phyloP scores from a whole-genome alignment of 1,140 invertebrate genomes.

The Luehdorfia chinensis region DNA sequence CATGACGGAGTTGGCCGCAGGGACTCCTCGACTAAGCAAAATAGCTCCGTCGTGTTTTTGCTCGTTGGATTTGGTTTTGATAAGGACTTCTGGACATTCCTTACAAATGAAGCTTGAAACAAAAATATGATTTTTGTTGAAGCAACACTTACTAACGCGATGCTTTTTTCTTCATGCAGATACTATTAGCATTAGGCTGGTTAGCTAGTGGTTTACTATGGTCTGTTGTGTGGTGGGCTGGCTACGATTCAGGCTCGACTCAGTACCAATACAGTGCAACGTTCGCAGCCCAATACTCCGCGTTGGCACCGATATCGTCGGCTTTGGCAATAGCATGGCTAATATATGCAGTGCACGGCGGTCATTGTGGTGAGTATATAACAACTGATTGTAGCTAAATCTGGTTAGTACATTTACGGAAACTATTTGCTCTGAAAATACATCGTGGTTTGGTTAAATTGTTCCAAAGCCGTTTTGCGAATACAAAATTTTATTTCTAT shows the following conservation, averaged over 20 bases:
- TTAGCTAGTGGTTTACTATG: constrained; percentile 70
- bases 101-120: no score
- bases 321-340: constrained; percentile 81
- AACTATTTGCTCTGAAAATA: constrained; percentile 8
- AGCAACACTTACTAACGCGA: no score
- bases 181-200: constrained; percentile 78
- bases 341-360: constrained; percentile 80
- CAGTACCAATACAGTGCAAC: constrained; percentile 80
- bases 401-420: not conserved
- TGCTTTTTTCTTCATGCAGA: constrained; percentile 44
- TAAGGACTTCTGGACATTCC: no score
- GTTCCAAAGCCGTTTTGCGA: constrained; percentile 4
- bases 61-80: no score
- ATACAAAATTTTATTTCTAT: no score
- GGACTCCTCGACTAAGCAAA: no score
- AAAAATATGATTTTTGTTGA: no score
- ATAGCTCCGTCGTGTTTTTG: no score
- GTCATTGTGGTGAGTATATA: constrained; percentile 75
- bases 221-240: constrained; percentile 79
- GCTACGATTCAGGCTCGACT: constrained; percentile 76
- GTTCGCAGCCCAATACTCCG: constrained; percentile 81
- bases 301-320: constrained; percentile 81
- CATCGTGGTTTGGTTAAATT: constrained; percentile 9
- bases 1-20: no score
- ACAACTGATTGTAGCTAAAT: constrained; percentile 12